phyloP scores from a whole-genome alignment of 2,888 invertebrate species.

The Sinohyriopsis cumingii region DNA sequence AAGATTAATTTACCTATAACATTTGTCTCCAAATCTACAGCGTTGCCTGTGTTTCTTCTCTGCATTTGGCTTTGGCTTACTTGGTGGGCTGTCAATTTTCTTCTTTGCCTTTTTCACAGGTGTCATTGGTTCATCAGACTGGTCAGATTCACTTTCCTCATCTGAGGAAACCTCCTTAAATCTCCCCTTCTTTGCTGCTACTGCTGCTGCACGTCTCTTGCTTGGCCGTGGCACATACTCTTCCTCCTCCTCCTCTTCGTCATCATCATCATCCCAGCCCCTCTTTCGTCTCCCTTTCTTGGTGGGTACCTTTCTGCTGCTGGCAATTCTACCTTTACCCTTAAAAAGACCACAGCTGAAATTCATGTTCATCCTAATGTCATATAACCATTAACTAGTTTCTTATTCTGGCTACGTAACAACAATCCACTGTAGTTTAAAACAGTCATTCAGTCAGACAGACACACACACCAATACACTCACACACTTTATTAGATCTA shows the following conservation, averaged over 20 bases:
- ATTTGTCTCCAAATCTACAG: slow-evolving; percentile 62
- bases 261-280: slow-evolving; percentile 40
- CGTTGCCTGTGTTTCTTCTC: slow-evolving; percentile 42
- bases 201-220: slow-evolving; percentile 49
- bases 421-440: no score
- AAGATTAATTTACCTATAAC: slow-evolving; percentile 54
- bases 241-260: slow-evolving; percentile 49
- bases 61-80: slow-evolving; percentile 4
- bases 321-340: not conserved
- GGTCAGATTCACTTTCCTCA: slow-evolving; percentile 20
- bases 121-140: slow-evolving; percentile 4
- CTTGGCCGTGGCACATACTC: slow-evolving; percentile 58
- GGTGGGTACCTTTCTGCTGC: slow-evolving; percentile 14
- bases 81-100: slow-evolving; percentile 6
- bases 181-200: slow-evolving; percentile 28
- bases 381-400: no score
- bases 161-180: slow-evolving; percentile 11
- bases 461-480: no score
- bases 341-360: no score
- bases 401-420: no score
- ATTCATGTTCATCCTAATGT: no score
- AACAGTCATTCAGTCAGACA: no score
- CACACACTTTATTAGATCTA: no score
- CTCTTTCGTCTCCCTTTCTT: slow-evolving; percentile 29
- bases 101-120: slow-evolving; percentile 7